These are phyloP conservation scores for Notechis scutatus DNA, from an alignment of 2,113 vertebrate species.

Conservation along the genomic window DNA sequence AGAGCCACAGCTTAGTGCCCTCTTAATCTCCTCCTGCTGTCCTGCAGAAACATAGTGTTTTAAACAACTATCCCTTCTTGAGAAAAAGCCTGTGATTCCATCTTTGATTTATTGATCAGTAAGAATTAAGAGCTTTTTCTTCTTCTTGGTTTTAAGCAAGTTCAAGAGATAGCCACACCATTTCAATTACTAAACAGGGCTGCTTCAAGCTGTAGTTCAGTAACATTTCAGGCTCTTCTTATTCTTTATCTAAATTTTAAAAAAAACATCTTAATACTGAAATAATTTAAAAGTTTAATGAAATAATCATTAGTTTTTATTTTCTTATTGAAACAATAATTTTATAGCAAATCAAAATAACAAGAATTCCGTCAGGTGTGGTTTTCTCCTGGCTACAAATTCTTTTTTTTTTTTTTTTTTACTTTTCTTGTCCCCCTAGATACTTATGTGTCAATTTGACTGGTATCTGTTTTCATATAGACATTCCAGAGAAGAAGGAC, in stretches of 20 bases:
- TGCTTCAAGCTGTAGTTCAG: neutral
- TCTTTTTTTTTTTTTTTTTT: neutral
- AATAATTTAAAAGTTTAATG: neutral
- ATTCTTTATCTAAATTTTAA: neutral
- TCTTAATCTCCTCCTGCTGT: neutral
- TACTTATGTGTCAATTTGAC: neutral
- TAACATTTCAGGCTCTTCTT: neutral
- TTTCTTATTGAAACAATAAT: neutral
- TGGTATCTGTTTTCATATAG: constrained; percentile 8
- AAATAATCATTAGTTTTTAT: neutral
- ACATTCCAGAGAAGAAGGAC: neutral
- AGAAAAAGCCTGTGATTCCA: neutral
- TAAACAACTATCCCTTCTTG: neutral
- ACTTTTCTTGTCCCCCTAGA: neutral
- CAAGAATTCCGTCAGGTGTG: neutral
- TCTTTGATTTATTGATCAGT: neutral
- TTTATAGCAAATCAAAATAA: neutral
- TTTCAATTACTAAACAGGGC: neutral
- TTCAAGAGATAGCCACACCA: neutral
- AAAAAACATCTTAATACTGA: neutral
- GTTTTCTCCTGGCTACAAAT: neutral
- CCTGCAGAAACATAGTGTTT: neutral
- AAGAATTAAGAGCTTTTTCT: neutral
- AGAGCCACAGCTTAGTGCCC: neutral
- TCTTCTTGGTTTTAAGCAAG: neutral